Evolutionary conservation across 2,797 vertebrate genomes (phyloP).

Genomic region (Eidolon dupreanum): DNA sequence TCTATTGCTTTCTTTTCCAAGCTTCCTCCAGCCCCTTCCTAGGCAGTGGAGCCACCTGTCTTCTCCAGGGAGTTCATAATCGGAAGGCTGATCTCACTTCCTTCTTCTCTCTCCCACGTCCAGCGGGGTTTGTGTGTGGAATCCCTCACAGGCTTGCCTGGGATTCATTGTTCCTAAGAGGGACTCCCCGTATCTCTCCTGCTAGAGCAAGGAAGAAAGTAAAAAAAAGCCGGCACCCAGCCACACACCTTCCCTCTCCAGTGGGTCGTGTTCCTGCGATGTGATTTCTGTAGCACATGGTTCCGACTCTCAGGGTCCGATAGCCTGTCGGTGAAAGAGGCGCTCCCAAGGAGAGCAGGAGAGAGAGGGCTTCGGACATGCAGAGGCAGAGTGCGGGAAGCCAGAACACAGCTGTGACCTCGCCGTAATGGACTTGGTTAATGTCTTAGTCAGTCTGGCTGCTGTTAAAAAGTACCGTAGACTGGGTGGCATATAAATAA

Average conservation of each 20-base stretch:
- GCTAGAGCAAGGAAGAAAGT: neutral
- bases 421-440: neutral
- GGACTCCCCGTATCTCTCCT: neutral
- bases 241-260: fast-evolving
- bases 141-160: neutral
- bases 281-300: neutral
- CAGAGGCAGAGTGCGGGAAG: neutral
- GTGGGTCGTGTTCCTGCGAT: fast-evolving
- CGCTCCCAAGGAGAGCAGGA: neutral
- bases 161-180: neutral
- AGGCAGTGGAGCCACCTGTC: neutral
- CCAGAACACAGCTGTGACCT: neutral
- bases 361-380: fast-evolving
- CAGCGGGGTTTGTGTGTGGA: neutral
- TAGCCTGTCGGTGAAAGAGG: neutral
- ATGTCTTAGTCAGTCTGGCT: neutral
- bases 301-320: neutral
- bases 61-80: neutral
- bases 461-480: neutral
- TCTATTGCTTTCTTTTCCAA: neutral
- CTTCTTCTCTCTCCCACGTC: neutral
- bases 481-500: neutral
- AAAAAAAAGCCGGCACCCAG: neutral
- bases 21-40: neutral
- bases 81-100: neutral